Evolutionary conservation across 2,797 vertebrate genomes (phyloP).

Genomic region (Myoxocephalus aenaeus): DNA sequence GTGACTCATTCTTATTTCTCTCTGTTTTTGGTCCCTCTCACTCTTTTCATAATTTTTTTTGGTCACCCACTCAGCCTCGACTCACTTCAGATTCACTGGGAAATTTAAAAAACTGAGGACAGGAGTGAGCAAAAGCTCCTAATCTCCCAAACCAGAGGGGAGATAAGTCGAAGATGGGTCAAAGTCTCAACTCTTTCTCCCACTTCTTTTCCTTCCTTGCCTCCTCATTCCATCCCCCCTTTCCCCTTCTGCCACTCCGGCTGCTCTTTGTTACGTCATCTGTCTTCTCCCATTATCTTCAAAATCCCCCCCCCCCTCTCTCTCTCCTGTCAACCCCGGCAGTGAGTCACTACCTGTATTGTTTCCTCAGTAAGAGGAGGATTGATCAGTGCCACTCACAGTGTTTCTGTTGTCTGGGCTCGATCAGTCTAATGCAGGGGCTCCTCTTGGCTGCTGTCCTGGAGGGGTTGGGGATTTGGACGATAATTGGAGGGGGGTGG

Average conservation of each 20-base stretch:
- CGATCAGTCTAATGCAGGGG: conserved; percentile 64
- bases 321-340: conserved; percentile 62
- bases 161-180: conserved; percentile 70
- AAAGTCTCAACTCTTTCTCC: conserved; percentile 72
- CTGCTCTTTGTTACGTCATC: conserved; percentile 87
- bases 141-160: conserved; percentile 20
- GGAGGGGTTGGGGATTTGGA: conserved; percentile 56
- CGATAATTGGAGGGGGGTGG: conserved; percentile 56
- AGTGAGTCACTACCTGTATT: conserved; percentile 87
- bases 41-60: conserved; percentile 27
- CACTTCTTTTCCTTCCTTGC: conserved; percentile 40
- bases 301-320: conserved; percentile 21
- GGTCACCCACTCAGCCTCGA: conserved; percentile 71
- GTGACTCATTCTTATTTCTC: conserved; percentile 72
- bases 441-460: conserved; percentile 52
- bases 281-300: conserved; percentile 81
- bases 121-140: conserved; percentile 27
- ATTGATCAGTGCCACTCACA: conserved; percentile 80
- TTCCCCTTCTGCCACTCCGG: conserved; percentile 69
- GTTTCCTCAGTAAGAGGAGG: conserved; percentile 80
- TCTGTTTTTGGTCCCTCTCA: conserved; percentile 64
- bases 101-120: not conserved
- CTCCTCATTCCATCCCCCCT: conserved; percentile 13
- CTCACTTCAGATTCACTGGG: conserved; percentile 46
- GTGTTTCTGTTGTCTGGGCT: conserved; percentile 75